These are phyloP conservation scores for Alca torda DNA, from an alignment of 2,797 vertebrate genomes.

Conservation along the genomic window DNA sequence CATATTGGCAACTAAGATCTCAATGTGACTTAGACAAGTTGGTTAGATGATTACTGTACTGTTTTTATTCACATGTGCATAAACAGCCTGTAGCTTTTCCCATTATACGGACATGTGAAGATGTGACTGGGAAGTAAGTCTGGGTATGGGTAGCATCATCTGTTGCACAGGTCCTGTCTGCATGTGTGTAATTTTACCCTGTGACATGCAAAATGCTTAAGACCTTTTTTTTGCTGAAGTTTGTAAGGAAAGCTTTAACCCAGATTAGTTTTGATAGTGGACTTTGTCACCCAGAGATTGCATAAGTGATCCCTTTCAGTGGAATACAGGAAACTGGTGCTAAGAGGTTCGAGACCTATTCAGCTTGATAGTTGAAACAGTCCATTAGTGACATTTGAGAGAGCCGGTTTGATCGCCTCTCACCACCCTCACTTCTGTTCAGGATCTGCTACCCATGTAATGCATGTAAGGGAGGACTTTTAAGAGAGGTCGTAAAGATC, in stretches of 20 bases:
- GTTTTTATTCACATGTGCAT: neutral
- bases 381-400: slow-evolving; percentile 8
- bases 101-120: neutral
- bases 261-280: neutral
- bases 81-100: neutral
- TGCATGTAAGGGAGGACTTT: neutral
- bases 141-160: neutral
- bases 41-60: neutral
- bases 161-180: neutral
- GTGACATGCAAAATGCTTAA: neutral
- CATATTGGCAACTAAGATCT: neutral
- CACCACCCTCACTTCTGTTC: neutral
- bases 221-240: neutral
- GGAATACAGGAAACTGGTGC: neutral
- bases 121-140: neutral
- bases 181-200: neutral
- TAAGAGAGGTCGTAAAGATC: neutral
- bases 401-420: neutral
- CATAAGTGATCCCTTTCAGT: neutral
- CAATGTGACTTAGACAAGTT: neutral
- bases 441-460: neutral
- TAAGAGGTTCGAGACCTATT: neutral
- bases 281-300: neutral
- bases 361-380: neutral
- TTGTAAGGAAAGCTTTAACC: neutral